Evolutionary conservation across 2,797 vertebrate genomes (phyloP).

Genomic region (Sciurus vulgaris): DNA sequence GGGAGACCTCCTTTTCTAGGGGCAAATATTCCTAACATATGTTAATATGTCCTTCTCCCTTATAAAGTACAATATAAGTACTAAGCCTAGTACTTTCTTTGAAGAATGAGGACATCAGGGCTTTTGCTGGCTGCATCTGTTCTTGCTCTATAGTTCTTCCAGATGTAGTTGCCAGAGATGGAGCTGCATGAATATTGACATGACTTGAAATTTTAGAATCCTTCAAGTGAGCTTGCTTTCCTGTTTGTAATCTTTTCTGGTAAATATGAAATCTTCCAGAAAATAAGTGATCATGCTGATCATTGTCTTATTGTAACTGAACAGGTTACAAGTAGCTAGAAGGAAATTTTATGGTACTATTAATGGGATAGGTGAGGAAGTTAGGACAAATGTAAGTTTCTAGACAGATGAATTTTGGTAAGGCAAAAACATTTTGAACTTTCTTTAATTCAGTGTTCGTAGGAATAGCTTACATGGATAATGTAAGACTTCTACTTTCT

Average conservation of each 20-base stretch:
- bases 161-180: not conserved
- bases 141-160: not conserved
- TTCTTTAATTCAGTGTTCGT: slow-evolving; percentile 30
- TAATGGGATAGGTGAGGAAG: not conserved
- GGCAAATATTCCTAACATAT: not conserved
- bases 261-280: not conserved
- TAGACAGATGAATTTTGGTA: slow-evolving; percentile 25
- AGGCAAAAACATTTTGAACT: not conserved
- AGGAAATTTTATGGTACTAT: not conserved
- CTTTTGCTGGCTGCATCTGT: not conserved
- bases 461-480: not conserved
- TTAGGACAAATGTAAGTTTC: not conserved
- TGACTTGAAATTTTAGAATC: slow-evolving; percentile 33
- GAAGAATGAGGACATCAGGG: not conserved
- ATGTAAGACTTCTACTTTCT: slow-evolving; percentile 28
- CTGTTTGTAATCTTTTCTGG: slow-evolving; percentile 19
- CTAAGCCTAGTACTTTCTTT: not conserved
- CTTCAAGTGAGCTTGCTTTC: slow-evolving; percentile 23
- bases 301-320: slow-evolving; percentile 8
- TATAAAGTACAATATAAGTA: not conserved
- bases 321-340: not conserved
- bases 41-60: not conserved
- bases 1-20: not conserved
- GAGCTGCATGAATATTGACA: not conserved
- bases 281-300: not conserved